Evolutionary conservation across 2,888 invertebrate species (phyloP), one percentile per base, ranked within the genome.

Genomic region (Apamea monoglypha): DNA sequence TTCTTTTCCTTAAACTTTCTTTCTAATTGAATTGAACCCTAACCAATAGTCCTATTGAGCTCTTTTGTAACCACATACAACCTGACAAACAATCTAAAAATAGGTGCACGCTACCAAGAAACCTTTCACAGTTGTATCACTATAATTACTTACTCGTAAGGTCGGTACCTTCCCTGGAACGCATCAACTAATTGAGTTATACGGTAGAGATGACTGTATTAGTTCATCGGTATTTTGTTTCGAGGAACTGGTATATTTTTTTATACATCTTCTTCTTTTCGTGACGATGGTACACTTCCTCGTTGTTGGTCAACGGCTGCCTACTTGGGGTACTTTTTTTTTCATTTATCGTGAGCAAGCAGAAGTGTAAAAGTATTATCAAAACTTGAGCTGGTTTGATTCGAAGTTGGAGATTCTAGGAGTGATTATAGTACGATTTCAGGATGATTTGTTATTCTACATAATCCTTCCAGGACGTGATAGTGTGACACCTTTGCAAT

Each of bases 181-280:
- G 72, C 69, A 72, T 72, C 59, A 50, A 70, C 78, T 88, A 89
- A 88, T 88, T 84, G 64, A 88, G 74, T 88, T 89, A 87, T 68
- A 69, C 76, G 3, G 10, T 67, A 67, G 21, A n/a, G 50, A 40
- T 44, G 69, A n/a, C 14, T 47, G 18, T 50, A 32, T 32, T 25
- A 44, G 0, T 66, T 50, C 16, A 8, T 29, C 1, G 29, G 12
- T 40, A 16, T 59, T 64, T 29, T 32, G 12, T 66, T 56, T 16
- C 10, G 10, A 21, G 36, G 36, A 50, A 32, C 25, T 32, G 25
- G 6, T 14, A 21, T 50, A 18, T 50, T 50, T 50, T 50, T 47
- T 50, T 50, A 7, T 21, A 50, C 50, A 50, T 50, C 7, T 50
- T 18, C 7, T 50, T 18, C 6, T 18, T 50, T 50, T 50, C 18